A percentile compares a stretch with the other conserved stretches of the same genome.
Evolutionary conservation across 2,113 vertebrate genomes (phyloP).

Genomic region (Vidua macroura): DNA sequence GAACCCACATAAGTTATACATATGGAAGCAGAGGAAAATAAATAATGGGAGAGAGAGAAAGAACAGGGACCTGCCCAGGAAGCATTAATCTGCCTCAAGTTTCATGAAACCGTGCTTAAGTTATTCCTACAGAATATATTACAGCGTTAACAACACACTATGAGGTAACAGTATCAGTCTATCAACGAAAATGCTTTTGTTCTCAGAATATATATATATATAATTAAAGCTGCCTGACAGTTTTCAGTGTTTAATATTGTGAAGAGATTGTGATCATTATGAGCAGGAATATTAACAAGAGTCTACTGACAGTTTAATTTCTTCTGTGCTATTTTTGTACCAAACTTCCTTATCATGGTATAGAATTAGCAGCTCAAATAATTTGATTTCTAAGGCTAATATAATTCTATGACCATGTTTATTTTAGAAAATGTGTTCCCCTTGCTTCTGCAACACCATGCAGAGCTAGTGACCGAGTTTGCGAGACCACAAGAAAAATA

Average conservation of each 20-base stretch:
- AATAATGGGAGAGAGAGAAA: neutral
- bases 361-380: slow-evolving; percentile 37
- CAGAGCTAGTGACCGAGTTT: slow-evolving; percentile 69
- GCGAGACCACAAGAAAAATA: slow-evolving; percentile 23
- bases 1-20: neutral
- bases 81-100: neutral
- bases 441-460: slow-evolving; percentile 66
- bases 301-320: neutral
- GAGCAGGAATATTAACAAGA: neutral
- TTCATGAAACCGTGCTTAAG: neutral
- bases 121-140: neutral
- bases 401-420: slow-evolving; percentile 61
- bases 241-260: neutral
- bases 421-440: slow-evolving; percentile 72
- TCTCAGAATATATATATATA: neutral
- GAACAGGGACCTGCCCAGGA: neutral
- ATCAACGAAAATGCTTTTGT: neutral
- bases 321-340: neutral
- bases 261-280: neutral
- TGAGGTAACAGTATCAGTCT: neutral
- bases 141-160: neutral
- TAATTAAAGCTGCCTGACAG: neutral
- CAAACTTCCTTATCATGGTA: slow-evolving; percentile 10
- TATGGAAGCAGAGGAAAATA: neutral
- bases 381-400: slow-evolving; percentile 9